These are phyloP conservation scores for Caloenas nicobarica DNA, from an alignment of 2,113 vertebrate species.

Conservation along the genomic window DNA sequence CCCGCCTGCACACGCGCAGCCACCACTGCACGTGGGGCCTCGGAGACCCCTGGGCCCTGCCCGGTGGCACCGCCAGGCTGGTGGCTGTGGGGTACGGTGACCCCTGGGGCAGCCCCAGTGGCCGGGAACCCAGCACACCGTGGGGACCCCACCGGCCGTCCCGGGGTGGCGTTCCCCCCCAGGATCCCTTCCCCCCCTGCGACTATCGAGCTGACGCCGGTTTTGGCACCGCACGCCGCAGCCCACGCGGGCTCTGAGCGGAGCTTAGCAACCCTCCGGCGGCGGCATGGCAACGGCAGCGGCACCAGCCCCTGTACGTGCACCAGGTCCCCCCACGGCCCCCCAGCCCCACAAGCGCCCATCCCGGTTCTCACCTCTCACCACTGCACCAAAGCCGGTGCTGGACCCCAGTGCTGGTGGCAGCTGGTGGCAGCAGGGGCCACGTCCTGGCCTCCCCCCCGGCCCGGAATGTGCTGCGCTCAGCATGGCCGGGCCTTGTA, in stretches of 20 bases:
- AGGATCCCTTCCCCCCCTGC: neutral
- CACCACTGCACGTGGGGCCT: neutral
- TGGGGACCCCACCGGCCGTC: neutral
- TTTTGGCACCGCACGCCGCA: slow-evolving; percentile 38
- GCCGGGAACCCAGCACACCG: neutral
- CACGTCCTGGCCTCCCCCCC: neutral
- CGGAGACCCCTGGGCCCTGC: neutral
- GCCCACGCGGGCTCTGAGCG: slow-evolving; percentile 59
- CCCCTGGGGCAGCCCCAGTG: neutral
- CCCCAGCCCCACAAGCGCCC: neutral
- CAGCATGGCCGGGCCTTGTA: neutral
- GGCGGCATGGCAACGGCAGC: slow-evolving; percentile 51
- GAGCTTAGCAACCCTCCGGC: slow-evolving; percentile 63
- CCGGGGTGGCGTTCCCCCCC: neutral
- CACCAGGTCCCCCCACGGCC: neutral
- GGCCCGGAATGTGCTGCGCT: slow-evolving; percentile 24
- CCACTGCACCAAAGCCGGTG: neutral
- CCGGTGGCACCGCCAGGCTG: neutral
- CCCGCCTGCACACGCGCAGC: neutral
- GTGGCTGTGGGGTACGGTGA: neutral
- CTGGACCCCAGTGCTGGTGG: neutral
- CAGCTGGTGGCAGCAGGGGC: neutral
- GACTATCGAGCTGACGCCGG: neutral
- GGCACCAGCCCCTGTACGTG: neutral
- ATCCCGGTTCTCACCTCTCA: neutral